Evolutionary conservation across 35 echinoderm and acorn worm genomes (phyloP).

Genomic region (Apostichopus japonicus): DNA sequence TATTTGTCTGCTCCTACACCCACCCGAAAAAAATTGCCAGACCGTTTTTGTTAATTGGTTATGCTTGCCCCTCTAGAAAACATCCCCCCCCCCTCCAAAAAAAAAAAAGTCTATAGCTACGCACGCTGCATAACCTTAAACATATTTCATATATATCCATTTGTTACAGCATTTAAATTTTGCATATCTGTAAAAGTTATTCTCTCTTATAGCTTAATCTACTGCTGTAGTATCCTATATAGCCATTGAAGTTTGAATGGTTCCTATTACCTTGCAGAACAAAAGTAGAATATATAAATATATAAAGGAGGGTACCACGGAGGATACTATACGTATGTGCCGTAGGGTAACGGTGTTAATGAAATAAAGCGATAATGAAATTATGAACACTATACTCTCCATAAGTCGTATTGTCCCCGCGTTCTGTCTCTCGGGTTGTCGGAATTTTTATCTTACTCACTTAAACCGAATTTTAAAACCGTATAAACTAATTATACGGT

Average conservation of each 20-base stretch:
- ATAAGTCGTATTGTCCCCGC: not conserved
- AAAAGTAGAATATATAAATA: not conserved
- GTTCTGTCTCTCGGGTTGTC: conserved; percentile 12
- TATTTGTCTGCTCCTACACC: no score
- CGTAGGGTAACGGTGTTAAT: not conserved
- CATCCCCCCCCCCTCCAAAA: no score
- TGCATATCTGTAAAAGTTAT: not conserved
- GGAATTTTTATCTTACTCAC: not conserved
- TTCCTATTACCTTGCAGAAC: not conserved
- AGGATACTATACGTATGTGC: not conserved
- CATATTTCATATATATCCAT: no score
- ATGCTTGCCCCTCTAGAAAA: no score
- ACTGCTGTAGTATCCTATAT: not conserved
- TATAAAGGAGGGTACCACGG: not conserved
- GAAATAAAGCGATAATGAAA: not conserved
- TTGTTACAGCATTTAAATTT: not conserved
- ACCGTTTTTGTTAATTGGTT: no score
- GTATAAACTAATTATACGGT: conserved; percentile 39
- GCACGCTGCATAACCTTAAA: no score
- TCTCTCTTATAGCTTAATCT: not conserved
- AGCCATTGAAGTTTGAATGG: not conserved
- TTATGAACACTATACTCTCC: not conserved
- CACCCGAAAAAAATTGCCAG: no score
- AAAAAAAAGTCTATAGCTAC: no score
- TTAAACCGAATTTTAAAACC: conserved; percentile 36